A percentile compares a stretch with the other conserved stretches of the same genome.
Evolutionary conservation across 2,113 vertebrate species (phyloP).

Genomic region (Etheostoma spectabile): DNA sequence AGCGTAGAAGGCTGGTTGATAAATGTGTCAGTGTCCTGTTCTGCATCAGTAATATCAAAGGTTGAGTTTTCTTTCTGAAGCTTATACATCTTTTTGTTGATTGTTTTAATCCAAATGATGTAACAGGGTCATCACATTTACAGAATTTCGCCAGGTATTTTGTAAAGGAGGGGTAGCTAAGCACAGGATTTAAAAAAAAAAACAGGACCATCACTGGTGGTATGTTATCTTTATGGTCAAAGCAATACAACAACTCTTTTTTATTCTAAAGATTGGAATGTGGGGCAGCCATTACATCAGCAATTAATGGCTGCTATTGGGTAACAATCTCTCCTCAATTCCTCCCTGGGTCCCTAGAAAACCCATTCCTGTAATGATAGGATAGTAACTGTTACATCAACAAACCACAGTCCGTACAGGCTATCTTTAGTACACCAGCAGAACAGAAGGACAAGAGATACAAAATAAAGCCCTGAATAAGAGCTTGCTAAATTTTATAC

Average conservation of each 20-base stretch:
- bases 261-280: background rate
- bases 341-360: background rate
- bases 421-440: constrained; percentile 34
- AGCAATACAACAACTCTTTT: background rate
- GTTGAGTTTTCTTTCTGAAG: background rate
- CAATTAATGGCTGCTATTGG: background rate
- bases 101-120: constrained; percentile 1
- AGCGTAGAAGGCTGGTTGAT: background rate
- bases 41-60: background rate
- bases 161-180: background rate
- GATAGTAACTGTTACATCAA: constrained; percentile 32
- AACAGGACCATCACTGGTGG: constrained; percentile 29
- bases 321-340: background rate
- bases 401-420: constrained; percentile 19
- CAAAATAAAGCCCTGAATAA: constrained; percentile 16
- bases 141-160: constrained; percentile 27
- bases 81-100: background rate
- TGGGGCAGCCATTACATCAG: background rate
- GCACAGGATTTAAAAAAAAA: constrained; percentile 16
- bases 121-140: background rate
- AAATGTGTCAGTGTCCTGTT: background rate
- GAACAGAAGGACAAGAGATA: background rate
- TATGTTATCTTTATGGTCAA: background rate
- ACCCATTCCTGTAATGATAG: background rate
- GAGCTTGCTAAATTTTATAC: constrained; percentile 52